Evolutionary conservation across 1,140 invertebrate genomes (phyloP), one percentile per base, ranked within the genome.

Genomic region (Araneus ventricosus): DNA sequence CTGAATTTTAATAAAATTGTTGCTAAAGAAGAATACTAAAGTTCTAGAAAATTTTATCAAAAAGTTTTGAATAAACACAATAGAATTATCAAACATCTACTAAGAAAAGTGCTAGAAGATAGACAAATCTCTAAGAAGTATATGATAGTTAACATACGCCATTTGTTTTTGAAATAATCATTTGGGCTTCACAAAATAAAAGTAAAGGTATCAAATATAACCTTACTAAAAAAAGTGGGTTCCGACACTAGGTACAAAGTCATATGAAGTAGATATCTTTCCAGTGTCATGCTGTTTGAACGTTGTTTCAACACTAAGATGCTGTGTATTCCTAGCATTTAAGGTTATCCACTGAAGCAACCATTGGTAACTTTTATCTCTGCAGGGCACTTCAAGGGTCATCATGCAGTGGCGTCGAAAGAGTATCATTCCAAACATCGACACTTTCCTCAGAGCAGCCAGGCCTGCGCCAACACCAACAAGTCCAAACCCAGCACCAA

Each of bases 301-400:
- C 85, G 97, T 98, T 14, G 99, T 99, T 95, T 99, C 98, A 3
- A 99, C 98, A 95, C 98, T 99, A 4, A 99, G 96, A 96, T 99
- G 99, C 95, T 99, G 99, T 0, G 98, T 99, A 95, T 95, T 94
- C 85, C 95, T 96, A 1, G 98, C 98, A 89, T 98, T 98, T 95
- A 97, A 97, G 30, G 97, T 96, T 75, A 99, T 98, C 98, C 98
- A 99, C 91, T 98, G 97, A 24, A 99, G 95, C 20, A 99, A 95
- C 99, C 99, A 99, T 94, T 99, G 97, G 95, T 99, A 99, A 94
- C 98, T 99, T 96, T 99, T 99, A 95, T 99, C 99, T 93, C 97
- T 96, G 95, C 98, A 99, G 4, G 98, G 98, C 20, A 99, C 98
- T 96, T 99, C 96, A 88, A 99, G 96, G 30, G 98, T 99, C 93